phyloP scores from a whole-genome alignment of 2,113 vertebrate genomes.

The Ochotona princeps region DNA sequence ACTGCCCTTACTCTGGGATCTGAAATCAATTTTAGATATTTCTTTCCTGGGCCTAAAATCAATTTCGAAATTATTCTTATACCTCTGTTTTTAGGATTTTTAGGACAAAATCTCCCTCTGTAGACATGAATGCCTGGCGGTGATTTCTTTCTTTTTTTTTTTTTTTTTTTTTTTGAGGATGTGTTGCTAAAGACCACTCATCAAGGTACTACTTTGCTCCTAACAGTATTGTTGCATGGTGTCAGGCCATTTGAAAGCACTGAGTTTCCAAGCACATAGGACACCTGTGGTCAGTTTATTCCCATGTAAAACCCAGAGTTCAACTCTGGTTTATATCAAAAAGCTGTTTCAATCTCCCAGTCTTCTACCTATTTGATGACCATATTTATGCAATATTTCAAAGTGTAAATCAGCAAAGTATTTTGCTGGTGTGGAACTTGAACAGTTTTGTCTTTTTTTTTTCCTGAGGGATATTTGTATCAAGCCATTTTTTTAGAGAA shows the following conservation, averaged over 20 bases:
- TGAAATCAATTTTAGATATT: slow-evolving; percentile 2
- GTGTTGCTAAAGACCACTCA: background rate
- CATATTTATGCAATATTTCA: background rate
- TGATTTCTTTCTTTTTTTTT: slow-evolving; percentile 32
- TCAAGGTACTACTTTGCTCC: background rate
- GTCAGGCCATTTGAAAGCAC: slow-evolving; percentile 8
- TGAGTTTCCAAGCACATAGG: background rate
- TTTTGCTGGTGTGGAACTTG: slow-evolving; percentile 3
- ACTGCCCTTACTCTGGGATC: background rate
- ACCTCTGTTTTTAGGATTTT: background rate
- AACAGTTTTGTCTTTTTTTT: background rate
- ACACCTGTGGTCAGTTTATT: background rate
- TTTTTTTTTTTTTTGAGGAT: slow-evolving; percentile 22
- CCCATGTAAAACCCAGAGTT: background rate
- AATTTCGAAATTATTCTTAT: slow-evolving; percentile 23
- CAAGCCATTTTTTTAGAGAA: slow-evolving; percentile 28
- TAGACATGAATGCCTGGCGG: background rate
- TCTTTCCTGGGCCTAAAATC: slow-evolving; percentile 22
- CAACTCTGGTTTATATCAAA: background rate
- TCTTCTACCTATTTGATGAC: background rate
- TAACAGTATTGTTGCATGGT: background rate
- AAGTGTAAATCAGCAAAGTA: slow-evolving; percentile 11
- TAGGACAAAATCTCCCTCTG: background rate
- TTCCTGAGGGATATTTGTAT: background rate
- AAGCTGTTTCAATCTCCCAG: slow-evolving; percentile 36